Base-by-base conservation (phyloP, 2,113 vertebrate genomes). In the Leiothrix lutea region DNA sequence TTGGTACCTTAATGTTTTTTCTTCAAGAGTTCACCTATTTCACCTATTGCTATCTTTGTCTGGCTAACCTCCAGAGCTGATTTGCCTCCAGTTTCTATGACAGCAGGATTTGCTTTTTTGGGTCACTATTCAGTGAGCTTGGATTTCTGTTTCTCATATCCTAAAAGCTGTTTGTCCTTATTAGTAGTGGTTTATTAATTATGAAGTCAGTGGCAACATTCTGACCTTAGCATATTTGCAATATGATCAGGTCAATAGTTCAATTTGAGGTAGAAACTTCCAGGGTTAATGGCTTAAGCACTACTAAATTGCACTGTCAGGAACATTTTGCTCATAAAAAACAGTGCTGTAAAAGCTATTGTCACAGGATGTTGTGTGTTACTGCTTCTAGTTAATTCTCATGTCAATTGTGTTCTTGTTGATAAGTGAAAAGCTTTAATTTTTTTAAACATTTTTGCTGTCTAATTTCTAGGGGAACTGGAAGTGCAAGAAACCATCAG, bases 11-110 rank as follows among this genome's bases (percentile, higher is more conserved):
- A 56, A 21, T 6, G 4, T 10, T 53, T 80, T 89, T 91, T 31
- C 16, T 86, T 73, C 45, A 29, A 8, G 10, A 44, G 12, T 51
- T 85, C 31, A 86, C 24, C 4, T 42, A 11, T 81, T 57, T 78
- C 36, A 78, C 3, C 19, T 75, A 5, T 31, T 62, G 13, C 25
- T 69, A 19, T 3, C 13, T 74, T 42, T 4, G 1, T 28, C 28
- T 45, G 31, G 5, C 25, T 40, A 23, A 5, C 14, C 4, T 42
- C 6, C 1, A 4, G 31, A 33, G 11, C 0, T 65, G 35, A 9
- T 84, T 69, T 92, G 14, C 6, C 14, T 65, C 11, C 42, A 70
- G 13, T 25, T 89, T 77, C n/a, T 42, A 31, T 36, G 38, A 23
- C 9, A 64, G 17, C 9, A 73, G 42, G 26, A 22, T 86, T 69